Base-by-base conservation (phyloP, 1,140 invertebrate species). In the Anoplophora glabripennis region DNA sequence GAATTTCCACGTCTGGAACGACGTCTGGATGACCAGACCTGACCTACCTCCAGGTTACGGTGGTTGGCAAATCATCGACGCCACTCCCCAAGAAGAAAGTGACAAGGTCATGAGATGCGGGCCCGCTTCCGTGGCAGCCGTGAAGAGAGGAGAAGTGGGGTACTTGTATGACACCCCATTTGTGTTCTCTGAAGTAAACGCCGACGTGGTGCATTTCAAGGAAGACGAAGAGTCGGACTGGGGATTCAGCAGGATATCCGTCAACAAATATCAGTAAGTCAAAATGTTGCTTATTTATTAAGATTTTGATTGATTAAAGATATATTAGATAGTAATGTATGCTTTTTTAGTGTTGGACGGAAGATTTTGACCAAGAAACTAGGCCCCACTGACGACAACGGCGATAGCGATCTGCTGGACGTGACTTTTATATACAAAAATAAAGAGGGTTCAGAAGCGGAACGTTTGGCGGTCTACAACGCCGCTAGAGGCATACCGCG, bases 1-100 rank as follows among this genome's bases (percentile, higher is more conserved):
- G 90, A 91, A 91, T 76, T 93, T 90, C 79, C 90, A 92, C 72
- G 87, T 89, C 0, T 92, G 90, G 90, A 90, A 89, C 69, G 90
- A 92, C 58, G 87, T 88, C 45, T 92, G 89, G 89, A 89, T 91
- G 84, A 78, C 81, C 34, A 72, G 90, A 53, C 85, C 86, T 7
- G 89, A 92, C 73, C 76, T 92, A 17, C 87, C 88, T 9, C 76
- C 64, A 68, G 87, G 86, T 14, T 88, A 88, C 70, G 87, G 86
- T 35, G 89, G 89, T 4, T 91, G 89, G 89, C 89, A 91, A 73
- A 85, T 85, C 7, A 85, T 89, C 64, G 89, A 92, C 71, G 78
- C 87, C 1, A 91, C 89, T 9, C 89, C 89, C 3, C 89, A 91
- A 71, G 89, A 90, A 76, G 75, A 81, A 55, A 88, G 87, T 53